Evolutionary conservation across 2,113 vertebrate genomes (phyloP), one percentile per base, ranked within the genome.

Genomic region (Lipophrys pholis): DNA sequence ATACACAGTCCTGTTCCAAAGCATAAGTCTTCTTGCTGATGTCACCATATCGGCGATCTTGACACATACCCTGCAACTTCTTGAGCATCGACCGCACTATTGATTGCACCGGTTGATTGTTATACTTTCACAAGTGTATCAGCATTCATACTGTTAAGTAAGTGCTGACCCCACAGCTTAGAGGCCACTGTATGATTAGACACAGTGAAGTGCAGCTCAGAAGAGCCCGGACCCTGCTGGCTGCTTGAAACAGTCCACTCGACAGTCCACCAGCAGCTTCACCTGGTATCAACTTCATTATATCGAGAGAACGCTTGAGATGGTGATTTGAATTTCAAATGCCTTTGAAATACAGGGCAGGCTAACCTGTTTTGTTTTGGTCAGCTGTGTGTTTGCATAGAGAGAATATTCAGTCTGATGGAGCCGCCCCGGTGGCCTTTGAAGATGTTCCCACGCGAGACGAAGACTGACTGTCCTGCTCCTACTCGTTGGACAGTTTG

Each of bases 321-420:
- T 14, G 3, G 40, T 10, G 39, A 73, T 83, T 76, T 78, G 61
- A 89, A 74, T 80, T 73, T 38, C 63, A 83, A 55, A 83, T 81
- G 12, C 38, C 38, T 60, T 43, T 48, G 15, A 76, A 56, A 62
- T 45, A 39, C 59, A 40, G 15, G 55, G 46, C 11, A 36, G 0
- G 21, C 58, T 74, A 64, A 64, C 56, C 64, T 59, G 71, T 68
- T 87, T 78, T 83, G 77, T 75, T 83, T 81, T 79, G 82, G 59
- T 88, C 82, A 75, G 73, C 79, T 69, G 72, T 48, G 69, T 43
- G 62, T 89, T 85, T 73, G 72, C 67, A 85, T 75, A 53, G 12
- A 68, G 51, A 70, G 52, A 62, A 71, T 59, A 61, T 76, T 59
- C 48, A 61, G 36, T 5, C n/a, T 51, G 61, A 80, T 63, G 64